These are phyloP conservation scores for Falco rusticolus DNA, from an alignment of 2,797 vertebrate species.

Conservation along the genomic window DNA sequence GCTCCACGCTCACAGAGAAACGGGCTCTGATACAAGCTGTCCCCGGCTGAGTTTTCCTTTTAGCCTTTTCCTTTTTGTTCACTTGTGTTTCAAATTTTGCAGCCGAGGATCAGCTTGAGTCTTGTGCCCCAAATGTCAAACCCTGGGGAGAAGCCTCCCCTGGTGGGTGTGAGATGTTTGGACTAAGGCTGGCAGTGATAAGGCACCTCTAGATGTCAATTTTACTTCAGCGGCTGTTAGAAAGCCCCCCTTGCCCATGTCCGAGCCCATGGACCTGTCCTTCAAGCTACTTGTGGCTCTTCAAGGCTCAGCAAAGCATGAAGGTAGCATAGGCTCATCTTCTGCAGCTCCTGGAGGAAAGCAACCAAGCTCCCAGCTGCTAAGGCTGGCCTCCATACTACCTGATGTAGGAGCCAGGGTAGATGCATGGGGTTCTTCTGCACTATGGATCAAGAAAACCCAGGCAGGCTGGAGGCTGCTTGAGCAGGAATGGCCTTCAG, in stretches of 20 bases:
- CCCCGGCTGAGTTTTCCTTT: background rate
- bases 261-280: background rate
- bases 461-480: background rate
- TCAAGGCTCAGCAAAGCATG: background rate
- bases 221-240: background rate
- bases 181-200: background rate
- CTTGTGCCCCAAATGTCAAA: background rate
- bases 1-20: accelerated
- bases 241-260: background rate
- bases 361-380: background rate
- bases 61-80: background rate
- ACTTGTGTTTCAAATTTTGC: background rate
- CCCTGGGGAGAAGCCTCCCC: background rate
- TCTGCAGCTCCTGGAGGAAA: background rate
- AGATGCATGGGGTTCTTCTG: background rate
- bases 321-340: accelerated
- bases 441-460: background rate
- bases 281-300: background rate
- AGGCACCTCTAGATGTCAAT: background rate
- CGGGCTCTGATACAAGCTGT: background rate
- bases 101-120: background rate
- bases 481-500: background rate
- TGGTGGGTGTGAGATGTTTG: background rate
- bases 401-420: accelerated
- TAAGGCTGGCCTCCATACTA: background rate